These are phyloP conservation scores for Corythornis leucogaster DNA, from an alignment of 2,797 vertebrate genomes.

Conservation along the genomic window DNA sequence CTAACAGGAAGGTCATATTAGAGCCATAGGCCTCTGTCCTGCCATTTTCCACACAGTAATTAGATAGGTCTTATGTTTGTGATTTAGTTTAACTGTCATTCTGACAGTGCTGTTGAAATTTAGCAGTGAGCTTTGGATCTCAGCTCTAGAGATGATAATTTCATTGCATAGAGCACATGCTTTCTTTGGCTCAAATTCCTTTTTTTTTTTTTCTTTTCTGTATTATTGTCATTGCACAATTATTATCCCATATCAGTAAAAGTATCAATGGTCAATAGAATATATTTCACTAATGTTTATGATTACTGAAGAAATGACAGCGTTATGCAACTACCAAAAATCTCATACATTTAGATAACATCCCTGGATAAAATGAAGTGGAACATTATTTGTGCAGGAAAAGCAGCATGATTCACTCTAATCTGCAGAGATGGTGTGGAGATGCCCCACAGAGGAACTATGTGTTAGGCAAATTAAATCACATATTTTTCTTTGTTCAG, in stretches of 20 bases:
- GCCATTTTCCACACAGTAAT: neutral
- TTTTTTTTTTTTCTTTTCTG: neutral
- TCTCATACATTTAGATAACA: neutral
- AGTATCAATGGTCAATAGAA: neutral
- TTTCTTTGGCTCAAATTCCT: conserved; percentile 31
- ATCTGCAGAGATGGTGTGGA: neutral
- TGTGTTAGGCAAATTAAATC: neutral
- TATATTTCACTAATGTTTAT: neutral
- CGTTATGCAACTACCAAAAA: neutral
- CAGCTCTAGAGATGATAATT: neutral
- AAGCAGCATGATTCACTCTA: neutral
- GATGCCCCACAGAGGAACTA: neutral
- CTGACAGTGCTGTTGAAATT: conserved; percentile 46
- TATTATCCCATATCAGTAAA: neutral
- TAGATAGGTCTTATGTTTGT: neutral
- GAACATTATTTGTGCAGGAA: neutral
- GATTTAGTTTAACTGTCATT: conserved; percentile 30
- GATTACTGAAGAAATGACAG: neutral
- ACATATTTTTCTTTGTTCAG: neutral
- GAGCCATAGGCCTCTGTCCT: conserved; percentile 25
- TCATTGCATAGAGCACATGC: neutral
- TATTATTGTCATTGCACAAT: neutral
- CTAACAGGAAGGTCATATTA: neutral
- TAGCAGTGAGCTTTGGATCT: conserved; percentile 29
- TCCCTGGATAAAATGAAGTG: neutral